Evolutionary conservation across 2,888 invertebrate genomes (phyloP).

Genomic region (Mesorhabditis spiculigera): DNA sequence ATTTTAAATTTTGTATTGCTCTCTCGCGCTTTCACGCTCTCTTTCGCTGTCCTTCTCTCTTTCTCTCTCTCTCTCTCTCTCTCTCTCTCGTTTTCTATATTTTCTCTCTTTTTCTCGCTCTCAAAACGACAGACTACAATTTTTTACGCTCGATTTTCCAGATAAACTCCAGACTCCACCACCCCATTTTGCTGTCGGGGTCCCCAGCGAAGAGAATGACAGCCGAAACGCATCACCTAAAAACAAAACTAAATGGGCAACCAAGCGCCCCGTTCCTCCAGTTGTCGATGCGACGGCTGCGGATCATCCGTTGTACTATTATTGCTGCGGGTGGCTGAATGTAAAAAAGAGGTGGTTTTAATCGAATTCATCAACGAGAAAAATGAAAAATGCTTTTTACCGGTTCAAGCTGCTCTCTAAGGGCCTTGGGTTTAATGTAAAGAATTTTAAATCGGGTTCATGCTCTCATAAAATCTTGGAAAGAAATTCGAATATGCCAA

Average conservation of each 20-base stretch:
- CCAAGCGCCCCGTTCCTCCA: neutral
- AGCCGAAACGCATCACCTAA: no score
- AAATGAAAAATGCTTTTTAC: neutral
- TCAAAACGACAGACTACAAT: no score
- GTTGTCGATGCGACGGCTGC: neutral
- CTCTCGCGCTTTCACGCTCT: no score
- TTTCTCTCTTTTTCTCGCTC: neutral
- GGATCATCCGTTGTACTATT: neutral
- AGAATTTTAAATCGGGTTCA: no score
- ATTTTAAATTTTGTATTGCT: no score
- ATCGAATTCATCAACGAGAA: neutral
- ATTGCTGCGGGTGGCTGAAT: neutral
- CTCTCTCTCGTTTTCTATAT: neutral
- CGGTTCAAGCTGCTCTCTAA: no score
- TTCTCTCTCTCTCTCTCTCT: neutral
- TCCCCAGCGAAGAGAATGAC: neutral
- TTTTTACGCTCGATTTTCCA: no score
- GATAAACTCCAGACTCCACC: neutral
- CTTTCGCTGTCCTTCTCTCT: no score
- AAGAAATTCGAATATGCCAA: neutral
- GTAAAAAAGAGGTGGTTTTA: neutral
- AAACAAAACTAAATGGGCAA: neutral
- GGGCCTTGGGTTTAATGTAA: no score
- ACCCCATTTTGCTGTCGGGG: slow-evolving; percentile 5
- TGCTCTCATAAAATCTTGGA: no score